Evolutionary conservation across 2,113 vertebrate genomes (phyloP).

Genomic region (Pteropus alecto): DNA sequence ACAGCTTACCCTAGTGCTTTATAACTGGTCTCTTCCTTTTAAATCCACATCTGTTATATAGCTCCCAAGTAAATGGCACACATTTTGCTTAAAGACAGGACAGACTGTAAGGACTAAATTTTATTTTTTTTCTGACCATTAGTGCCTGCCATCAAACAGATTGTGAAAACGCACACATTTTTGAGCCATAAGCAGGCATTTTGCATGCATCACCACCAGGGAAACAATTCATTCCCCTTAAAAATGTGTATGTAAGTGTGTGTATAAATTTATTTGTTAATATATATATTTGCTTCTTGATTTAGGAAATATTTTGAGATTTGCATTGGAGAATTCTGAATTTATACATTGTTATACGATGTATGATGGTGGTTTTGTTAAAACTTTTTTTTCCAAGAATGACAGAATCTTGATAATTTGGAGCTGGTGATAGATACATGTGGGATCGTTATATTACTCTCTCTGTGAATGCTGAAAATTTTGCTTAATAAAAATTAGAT

Average conservation of each 20-base stretch:
- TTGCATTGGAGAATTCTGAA: neutral
- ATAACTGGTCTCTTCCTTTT: conserved; percentile 70
- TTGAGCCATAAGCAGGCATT: conserved; percentile 55
- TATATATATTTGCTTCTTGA: conserved; percentile 5
- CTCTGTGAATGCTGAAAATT: neutral
- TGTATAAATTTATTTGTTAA: conserved; percentile 41
- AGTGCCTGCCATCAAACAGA: conserved; percentile 47
- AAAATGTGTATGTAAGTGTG: neutral
- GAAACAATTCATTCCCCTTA: conserved; percentile 41
- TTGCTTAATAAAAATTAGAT: conserved; percentile 60
- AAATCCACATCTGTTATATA: conserved; percentile 75
- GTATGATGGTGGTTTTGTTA: neutral
- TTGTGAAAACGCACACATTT: conserved; percentile 42
- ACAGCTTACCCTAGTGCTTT: conserved; percentile 62
- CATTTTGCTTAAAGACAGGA: conserved; percentile 77
- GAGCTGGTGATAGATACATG: neutral
- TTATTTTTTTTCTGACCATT: conserved; percentile 70
- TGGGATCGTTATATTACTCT: neutral
- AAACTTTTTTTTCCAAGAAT: neutral
- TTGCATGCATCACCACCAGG: neutral
- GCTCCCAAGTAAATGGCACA: conserved; percentile 73
- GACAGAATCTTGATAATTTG: conserved; percentile 15
- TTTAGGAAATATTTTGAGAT: conserved; percentile 54
- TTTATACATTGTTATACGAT: neutral
- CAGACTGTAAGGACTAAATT: conserved; percentile 67